These are phyloP conservation scores for Mus pahari DNA, from an alignment of 2,113 vertebrate species.

Conservation along the genomic window DNA sequence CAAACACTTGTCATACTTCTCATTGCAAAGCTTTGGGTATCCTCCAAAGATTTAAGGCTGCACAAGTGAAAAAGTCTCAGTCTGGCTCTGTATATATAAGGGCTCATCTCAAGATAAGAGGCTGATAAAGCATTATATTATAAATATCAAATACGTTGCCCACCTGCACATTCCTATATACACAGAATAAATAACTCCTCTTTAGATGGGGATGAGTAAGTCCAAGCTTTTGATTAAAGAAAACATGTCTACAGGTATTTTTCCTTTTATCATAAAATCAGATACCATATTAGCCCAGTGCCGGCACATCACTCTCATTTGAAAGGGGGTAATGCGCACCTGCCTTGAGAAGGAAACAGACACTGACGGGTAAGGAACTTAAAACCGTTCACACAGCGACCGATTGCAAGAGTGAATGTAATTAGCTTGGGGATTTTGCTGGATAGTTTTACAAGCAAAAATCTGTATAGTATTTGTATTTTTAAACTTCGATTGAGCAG, in stretches of 20 bases:
- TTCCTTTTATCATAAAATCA: neutral
- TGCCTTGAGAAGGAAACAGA: neutral
- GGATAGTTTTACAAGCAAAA: constrained; percentile 43
- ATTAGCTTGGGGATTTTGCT: neutral
- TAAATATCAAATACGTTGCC: neutral
- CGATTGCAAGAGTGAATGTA: neutral
- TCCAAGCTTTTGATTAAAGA: neutral
- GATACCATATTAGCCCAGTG: neutral
- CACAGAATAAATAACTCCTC: neutral
- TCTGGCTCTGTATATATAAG: neutral
- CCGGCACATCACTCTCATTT: neutral
- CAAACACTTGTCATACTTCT: neutral
- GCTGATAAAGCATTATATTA: neutral
- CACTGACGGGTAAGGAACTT: neutral
- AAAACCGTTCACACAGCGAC: neutral
- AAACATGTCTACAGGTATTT: neutral
- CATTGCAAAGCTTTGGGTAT: constrained; percentile 25
- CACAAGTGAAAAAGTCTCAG: constrained; percentile 9
- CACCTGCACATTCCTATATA: neutral
- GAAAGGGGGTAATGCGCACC: neutral
- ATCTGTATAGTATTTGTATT: neutral
- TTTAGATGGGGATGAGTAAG: neutral
- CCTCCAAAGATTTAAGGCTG: neutral
- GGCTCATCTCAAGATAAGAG: neutral
- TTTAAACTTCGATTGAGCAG: neutral